Percentiles rank a stretch among this genome's conserved stretches.
phyloP scores from a whole-genome alignment of 2,888 invertebrate species.

The Caprella mutica region DNA sequence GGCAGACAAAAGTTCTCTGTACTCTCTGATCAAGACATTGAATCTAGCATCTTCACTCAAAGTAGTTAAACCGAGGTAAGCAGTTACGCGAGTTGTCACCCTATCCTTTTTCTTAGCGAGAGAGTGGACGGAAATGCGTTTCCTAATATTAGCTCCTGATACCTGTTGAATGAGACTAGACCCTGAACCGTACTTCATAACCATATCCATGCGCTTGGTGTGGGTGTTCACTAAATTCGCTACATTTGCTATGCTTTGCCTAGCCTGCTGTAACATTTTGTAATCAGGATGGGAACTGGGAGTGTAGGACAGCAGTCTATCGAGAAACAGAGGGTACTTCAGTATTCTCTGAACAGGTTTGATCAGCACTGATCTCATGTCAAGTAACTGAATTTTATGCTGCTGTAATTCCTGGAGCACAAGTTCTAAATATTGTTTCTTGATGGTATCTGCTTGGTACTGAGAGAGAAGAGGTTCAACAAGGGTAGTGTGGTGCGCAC shows the following conservation, averaged over 20 bases:
- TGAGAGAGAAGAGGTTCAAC: slow-evolving; percentile 43
- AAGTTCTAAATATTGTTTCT: slow-evolving; percentile 19
- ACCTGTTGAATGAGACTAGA: too few species aligned
- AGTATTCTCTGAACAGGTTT: slow-evolving; percentile 53
- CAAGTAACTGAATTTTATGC: slow-evolving; percentile 39
- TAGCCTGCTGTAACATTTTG: slow-evolving; percentile 44
- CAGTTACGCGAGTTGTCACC: slow-evolving; percentile 46
- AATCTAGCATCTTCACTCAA: slow-evolving; percentile 10
- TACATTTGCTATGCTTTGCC: slow-evolving; percentile 47
- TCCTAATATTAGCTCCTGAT: too few species aligned
- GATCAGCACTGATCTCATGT: slow-evolving; percentile 49
- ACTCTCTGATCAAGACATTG: background rate
- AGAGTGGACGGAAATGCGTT: slow-evolving; percentile 49
- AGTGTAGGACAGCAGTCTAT: slow-evolving; percentile 48
- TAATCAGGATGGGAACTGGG: slow-evolving; percentile 45
- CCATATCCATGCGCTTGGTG: slow-evolving; percentile 50
- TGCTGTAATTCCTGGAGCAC: slow-evolving; percentile 27
- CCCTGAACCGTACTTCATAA: too few species aligned
- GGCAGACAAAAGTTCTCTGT: background rate
- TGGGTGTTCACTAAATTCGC: slow-evolving; percentile 51
- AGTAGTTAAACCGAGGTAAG: slow-evolving; percentile 43
- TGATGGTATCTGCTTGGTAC: slow-evolving; percentile 41
- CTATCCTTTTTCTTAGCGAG: slow-evolving; percentile 50
- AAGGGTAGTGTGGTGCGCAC: slow-evolving; percentile 49
- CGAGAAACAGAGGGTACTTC: slow-evolving; percentile 50